Evolutionary conservation across 2,113 vertebrate genomes (phyloP), one percentile per base, ranked within the genome.

Genomic region (Barnardius zonarius): DNA sequence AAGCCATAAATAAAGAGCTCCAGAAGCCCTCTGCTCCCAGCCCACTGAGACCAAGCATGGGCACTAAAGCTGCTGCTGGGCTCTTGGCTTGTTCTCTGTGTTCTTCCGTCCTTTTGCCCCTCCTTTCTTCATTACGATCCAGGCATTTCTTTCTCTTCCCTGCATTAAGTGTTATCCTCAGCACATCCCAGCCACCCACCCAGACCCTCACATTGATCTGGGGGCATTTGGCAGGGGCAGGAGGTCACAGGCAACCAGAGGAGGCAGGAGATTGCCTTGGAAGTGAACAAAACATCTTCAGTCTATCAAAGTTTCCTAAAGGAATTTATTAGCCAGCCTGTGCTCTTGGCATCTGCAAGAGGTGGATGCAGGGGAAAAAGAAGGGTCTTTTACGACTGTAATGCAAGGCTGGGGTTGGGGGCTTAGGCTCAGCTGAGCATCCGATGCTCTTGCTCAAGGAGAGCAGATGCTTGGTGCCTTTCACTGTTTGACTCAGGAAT

Each of bases 81-180:
- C 20, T 25, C 4, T 67, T 39, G 30, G 7, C 30, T n/a, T 30
- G 20, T n/a, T 64, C 35, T 67, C 55, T n/a, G 4, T 0, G 0
- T 22, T 17, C 17, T 57, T 62, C 25, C 30, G 51, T 81, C 33
- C 15, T 10, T 25, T 69, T 14, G 10, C 4, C 15, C 69, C 61
- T 64, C 19, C 28, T 13, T 87, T 17, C 66, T 27, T 17, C 59
- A 0, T 20, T 24, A n/a, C 0, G 0, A 8, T 39, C 61, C 52
- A 17, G 54, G 14, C 2, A 51, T 67, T 63, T 51, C 19, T 68
- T 73, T 35, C 78, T 57, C 46, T 78, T 41, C 54, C 59, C 48
- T 68, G 24, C 35, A 25, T 0, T 82, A 55, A 19, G 10, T 13
- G 23, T 28, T 49, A 30, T 4, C 28, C 44, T 41, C 6, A 5